phyloP scores from a whole-genome alignment of 2,888 invertebrate genomes.

The Itoplectis maculator region DNA sequence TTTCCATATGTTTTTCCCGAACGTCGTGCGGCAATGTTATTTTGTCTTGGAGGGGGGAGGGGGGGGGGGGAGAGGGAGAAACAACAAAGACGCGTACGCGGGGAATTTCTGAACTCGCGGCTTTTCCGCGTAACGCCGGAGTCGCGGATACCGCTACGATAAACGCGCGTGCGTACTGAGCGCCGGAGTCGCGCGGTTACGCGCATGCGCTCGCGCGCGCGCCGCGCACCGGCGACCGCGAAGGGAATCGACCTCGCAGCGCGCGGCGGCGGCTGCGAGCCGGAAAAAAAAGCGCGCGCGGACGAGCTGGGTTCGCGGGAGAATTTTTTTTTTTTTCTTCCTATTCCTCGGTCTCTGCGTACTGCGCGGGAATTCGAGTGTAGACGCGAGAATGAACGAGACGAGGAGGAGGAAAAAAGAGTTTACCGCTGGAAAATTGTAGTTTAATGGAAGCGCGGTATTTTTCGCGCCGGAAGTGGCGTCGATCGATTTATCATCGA shows the following conservation, averaged over 20 bases:
- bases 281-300: slow-evolving; percentile 8
- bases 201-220: slow-evolving; percentile 48
- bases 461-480: neutral
- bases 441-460: neutral
- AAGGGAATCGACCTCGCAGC: slow-evolving; percentile 64
- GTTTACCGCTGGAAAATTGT: neutral
- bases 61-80: no score
- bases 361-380: neutral
- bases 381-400: neutral
- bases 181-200: no score
- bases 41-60: no score
- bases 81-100: slow-evolving; percentile 24
- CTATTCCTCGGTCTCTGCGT: neutral
- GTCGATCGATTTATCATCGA: slow-evolving; percentile 15
- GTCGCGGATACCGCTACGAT: slow-evolving; percentile 67
- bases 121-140: slow-evolving; percentile 66
- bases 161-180: slow-evolving; percentile 51
- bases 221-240: slow-evolving; percentile 34
- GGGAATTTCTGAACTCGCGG: slow-evolving; percentile 19
- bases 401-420: neutral
- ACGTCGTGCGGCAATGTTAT: slow-evolving; percentile 3
- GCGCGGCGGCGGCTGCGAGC: slow-evolving; percentile 19
- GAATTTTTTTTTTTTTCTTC: neutral
- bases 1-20: slow-evolving; percentile 24
- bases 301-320: slow-evolving; percentile 15